Evolutionary conservation across 2,113 vertebrate species (phyloP), one percentile per base, ranked within the genome.

Genomic region (Columba janthina): DNA sequence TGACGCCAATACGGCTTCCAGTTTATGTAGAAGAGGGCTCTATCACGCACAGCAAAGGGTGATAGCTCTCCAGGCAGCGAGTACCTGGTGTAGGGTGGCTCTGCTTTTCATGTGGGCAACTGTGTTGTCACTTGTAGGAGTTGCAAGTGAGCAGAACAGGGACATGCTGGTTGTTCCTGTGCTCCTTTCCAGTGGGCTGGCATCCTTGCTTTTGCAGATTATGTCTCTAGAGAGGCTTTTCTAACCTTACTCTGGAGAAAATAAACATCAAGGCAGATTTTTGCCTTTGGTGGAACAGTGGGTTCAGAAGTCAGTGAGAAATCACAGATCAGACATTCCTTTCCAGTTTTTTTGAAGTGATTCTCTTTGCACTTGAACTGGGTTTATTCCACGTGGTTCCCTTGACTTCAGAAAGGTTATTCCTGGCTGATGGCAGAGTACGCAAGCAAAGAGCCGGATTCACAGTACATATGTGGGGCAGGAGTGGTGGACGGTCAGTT

Each of bases 31-130:
- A 42, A 51, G 12, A 3, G 15, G 9, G 8, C 28, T 38, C 48
- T 60, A 0, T 50, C 5, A 24, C 5, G 28, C n/a, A 2, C 44
- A 81, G 36, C 21, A n/a, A 12, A 31, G 69, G 16, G 17, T 17
- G 29, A 7, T 24, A 26, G 5, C 28, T 84, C 28, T 73, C 29
- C 12, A 13, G 12, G 1, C 1, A 24, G n/a, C 0, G 4, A 10
- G 58, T 74, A 13, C n/a, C 12, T 46, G 77, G 6, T n/a, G 46
- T 18, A 50, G 22, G 1, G 4, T 42, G 50, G 24, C 70, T 91
- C 24, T 70, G 62, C 21, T 82, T 53, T 65, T 40, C 22, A 2
- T 22, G 10, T 54, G 42, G 21, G 19, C 12, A n/a, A 4, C 11
- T 1, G 0, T 17, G 12, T 19, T 34, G n/a, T 10, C 54, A 6